phyloP scores from a whole-genome alignment of 2,888 invertebrate species.

The Mantis religiosa region DNA sequence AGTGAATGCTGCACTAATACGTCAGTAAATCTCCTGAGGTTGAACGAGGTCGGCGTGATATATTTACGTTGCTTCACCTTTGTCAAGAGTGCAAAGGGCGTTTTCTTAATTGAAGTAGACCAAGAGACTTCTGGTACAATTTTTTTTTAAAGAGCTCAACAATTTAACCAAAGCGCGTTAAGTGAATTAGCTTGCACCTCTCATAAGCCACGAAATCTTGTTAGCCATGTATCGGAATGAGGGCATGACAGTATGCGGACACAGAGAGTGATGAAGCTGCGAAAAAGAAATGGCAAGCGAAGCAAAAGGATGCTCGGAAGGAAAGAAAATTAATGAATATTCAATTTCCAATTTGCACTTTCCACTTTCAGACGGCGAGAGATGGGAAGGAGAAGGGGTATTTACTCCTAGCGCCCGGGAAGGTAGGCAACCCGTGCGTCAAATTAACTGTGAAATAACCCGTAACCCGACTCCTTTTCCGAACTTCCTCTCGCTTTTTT shows the following conservation, averaged over 20 bases:
- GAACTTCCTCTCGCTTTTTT: not conserved
- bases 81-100: not conserved
- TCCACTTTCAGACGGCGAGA: constrained; percentile 10
- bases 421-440: not conserved
- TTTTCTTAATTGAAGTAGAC: not conserved
- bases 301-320: not conserved
- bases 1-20: not conserved
- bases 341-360: constrained; percentile 19
- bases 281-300: constrained; percentile 6
- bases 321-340: constrained; percentile 10
- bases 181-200: not conserved
- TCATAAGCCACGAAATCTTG: not conserved
- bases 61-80: not conserved
- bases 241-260: not conserved
- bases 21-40: not conserved
- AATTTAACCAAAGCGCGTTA: not conserved
- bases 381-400: constrained; percentile 16
- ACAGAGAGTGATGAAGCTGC: not conserved
- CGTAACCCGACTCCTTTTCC: not conserved
- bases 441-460: not conserved
- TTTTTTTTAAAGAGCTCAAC: not conserved
- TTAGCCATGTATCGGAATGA: not conserved
- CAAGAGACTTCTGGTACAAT: not conserved
- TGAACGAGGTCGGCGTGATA: not conserved
- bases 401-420: not conserved